Percentiles rank a stretch among this genome's conserved stretches.
Conservation (phyloP, 2,113 vertebrate genomes). For the Miniopterus natalensis region DNA sequence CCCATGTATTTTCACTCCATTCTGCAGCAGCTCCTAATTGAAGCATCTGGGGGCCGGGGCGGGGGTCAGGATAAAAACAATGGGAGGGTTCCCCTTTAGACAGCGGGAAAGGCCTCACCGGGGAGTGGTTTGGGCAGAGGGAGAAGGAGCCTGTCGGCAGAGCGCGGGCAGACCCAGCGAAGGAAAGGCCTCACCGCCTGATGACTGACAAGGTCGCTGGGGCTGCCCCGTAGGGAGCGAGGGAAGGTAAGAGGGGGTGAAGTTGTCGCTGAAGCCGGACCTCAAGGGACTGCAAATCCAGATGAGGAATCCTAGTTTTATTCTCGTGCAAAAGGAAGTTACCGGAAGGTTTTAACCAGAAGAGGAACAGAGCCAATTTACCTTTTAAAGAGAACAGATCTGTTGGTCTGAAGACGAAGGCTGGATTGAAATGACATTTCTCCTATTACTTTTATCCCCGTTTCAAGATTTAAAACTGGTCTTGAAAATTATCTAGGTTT, state of each 20-base stretch:
- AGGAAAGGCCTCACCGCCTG: neutral
- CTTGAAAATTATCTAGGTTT: neutral
- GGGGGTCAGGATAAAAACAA: neutral
- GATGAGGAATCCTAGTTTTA: neutral
- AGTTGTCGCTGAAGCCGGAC: neutral
- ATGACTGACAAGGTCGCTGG: no score
- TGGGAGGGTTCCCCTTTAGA: neutral
- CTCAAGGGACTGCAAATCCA: neutral
- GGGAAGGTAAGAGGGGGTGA: fast-evolving
- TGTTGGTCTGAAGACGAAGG: neutral
- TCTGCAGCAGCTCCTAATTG: slow-evolving; percentile 1
- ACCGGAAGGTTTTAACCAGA: neutral
- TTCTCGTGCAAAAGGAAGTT: neutral
- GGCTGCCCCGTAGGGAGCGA: neutral
- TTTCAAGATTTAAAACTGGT: slow-evolving; percentile 17
- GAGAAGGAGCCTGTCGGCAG: neutral
- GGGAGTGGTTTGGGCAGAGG: neutral
- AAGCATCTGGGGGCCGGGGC: neutral
- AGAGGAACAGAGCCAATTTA: neutral
- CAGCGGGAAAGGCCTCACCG: neutral
- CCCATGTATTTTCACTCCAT: neutral
- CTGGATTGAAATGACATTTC: neutral
- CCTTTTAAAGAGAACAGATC: neutral
- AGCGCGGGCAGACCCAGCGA: neutral
- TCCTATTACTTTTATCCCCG: neutral